Evolutionary conservation across 2,888 invertebrate species (phyloP).

Genomic region (Agonopterix alstromeriana): DNA sequence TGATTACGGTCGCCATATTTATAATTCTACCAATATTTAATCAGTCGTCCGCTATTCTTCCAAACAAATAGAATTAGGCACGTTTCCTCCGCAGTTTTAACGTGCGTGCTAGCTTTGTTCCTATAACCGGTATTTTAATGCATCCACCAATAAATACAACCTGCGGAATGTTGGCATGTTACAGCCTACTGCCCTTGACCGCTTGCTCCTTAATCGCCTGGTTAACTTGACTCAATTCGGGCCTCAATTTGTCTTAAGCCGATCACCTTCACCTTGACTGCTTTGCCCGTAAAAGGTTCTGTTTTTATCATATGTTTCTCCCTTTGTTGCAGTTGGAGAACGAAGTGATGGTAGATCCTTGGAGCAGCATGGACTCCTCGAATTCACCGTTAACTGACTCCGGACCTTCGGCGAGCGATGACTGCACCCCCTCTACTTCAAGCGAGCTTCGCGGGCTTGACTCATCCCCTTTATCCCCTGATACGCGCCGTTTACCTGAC

Average conservation of each 20-base stretch:
- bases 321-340: conserved; percentile 74
- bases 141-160: conserved; percentile 33
- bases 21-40: neutral
- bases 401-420: conserved; percentile 70
- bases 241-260: conserved; percentile 33
- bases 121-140: conserved; percentile 34
- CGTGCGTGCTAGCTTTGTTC: conserved; percentile 8
- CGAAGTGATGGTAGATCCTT: conserved; percentile 75
- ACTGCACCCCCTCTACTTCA: conserved; percentile 67
- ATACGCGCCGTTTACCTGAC: conserved; percentile 51
- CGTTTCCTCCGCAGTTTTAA: conserved; percentile 10
- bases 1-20: no score
- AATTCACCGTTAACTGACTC: conserved; percentile 73
- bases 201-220: conserved; percentile 7
- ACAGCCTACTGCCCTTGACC: conserved; percentile 46
- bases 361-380: conserved; percentile 76
- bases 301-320: conserved; percentile 6
- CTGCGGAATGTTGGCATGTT: neutral
- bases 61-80: neutral
- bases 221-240: conserved; percentile 36
- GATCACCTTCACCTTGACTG: conserved; percentile 45
- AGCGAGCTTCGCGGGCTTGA: conserved; percentile 51
- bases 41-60: neutral
- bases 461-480: conserved; percentile 42
- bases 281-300: conserved; percentile 24